Evolutionary conservation across 2,888 invertebrate genomes (phyloP).

Genomic region (Diplazon laetatorius): DNA sequence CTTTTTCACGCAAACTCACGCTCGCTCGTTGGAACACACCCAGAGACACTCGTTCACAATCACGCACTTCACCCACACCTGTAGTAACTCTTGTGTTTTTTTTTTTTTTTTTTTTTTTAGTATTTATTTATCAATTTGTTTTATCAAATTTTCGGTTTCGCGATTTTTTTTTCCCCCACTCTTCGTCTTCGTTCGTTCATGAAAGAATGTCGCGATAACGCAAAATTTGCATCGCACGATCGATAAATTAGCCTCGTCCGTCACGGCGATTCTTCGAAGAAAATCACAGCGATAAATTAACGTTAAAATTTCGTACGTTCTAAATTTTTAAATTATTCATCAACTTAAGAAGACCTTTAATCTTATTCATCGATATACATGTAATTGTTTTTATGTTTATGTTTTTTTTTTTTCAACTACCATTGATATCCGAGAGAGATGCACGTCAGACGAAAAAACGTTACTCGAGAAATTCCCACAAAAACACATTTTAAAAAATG

Average conservation of each 20-base stretch:
- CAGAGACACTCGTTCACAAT: conserved; percentile 61
- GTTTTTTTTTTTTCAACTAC: neutral
- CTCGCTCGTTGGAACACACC: conserved; percentile 60
- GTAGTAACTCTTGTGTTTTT: conserved; percentile 57
- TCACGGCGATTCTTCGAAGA: conserved; percentile 3
- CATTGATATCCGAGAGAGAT: neutral
- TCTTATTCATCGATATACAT: conserved; percentile 8
- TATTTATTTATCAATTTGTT: neutral
- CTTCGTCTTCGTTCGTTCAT: conserved; percentile 12
- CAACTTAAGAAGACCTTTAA: neutral
- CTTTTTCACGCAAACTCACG: conserved; percentile 48
- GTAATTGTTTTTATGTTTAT: neutral
- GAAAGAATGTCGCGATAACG: conserved; percentile 12
- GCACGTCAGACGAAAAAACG: neutral
- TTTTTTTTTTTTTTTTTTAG: conserved; percentile 25
- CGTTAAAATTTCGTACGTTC: conserved; percentile 14
- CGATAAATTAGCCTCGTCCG: conserved; percentile 21
- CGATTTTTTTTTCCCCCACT: conserved; percentile 10
- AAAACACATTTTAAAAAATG: conserved; percentile 11
- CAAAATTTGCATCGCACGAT: neutral
- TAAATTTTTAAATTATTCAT: conserved; percentile 20
- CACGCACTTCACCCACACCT: conserved; percentile 46
- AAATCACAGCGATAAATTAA: conserved; percentile 41
- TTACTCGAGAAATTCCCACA: neutral
- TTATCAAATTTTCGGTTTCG: neutral